Percentiles rank a stretch among this genome's conserved stretches.
Evolutionary conservation across 2,797 vertebrate species (phyloP).

Genomic region (Sebastes itinus): DNA sequence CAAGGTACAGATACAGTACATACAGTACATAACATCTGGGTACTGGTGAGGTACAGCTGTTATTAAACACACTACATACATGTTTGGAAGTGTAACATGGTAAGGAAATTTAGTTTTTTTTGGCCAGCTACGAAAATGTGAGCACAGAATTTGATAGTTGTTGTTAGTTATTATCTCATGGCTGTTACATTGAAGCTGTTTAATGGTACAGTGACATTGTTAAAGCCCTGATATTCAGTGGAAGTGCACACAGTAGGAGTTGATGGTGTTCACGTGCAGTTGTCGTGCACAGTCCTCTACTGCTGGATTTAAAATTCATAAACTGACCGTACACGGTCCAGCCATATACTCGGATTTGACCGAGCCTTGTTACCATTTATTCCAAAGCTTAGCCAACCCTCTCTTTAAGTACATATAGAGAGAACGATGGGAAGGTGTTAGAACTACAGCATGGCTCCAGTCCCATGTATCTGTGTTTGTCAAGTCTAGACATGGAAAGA

Average conservation of each 20-base stretch:
- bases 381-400: not conserved
- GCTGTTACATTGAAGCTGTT: not conserved
- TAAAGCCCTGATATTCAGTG: not conserved
- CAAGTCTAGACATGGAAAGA: conserved; percentile 71
- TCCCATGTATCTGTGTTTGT: conserved; percentile 67
- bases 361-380: not conserved
- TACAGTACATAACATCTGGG: not conserved
- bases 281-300: fast-evolving
- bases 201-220: not conserved
- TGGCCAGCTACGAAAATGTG: not conserved
- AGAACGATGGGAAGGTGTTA: conserved; percentile 10
- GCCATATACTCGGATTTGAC: too few species aligned
- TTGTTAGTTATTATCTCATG: not conserved
- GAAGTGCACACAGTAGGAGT: not conserved
- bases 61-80: not conserved
- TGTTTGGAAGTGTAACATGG: not conserved
- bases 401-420: not conserved
- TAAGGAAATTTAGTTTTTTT: not conserved
- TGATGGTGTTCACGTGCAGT: not conserved
- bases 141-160: too few species aligned
- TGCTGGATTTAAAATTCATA: too few species aligned
- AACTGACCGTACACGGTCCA: too few species aligned
- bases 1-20: not conserved
- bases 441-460: conserved; percentile 36
- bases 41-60: not conserved